Evolutionary conservation across 2,797 vertebrate genomes (phyloP), one percentile per base, ranked within the genome.

Genomic region (Coreius guichenoti): DNA sequence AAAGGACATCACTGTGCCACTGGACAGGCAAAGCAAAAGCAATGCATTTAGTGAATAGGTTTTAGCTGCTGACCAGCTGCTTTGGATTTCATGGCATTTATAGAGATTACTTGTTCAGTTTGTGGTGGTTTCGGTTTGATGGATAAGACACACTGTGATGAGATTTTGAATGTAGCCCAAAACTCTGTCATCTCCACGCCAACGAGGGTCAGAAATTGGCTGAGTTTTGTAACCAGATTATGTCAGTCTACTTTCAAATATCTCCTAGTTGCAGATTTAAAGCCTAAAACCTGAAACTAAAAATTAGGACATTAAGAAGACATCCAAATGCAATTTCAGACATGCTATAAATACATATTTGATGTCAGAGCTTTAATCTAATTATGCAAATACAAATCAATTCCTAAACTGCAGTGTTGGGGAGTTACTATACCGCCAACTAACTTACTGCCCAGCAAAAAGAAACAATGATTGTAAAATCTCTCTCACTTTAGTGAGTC

Each of bases 11-110:
- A 39, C 21, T 23, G 54, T 81, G 51, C 17, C 13, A 74, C 33
- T 26, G 33, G 29, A 36, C 14, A 36, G 29, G 26, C 14, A 49
- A 68, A 67, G 45, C 72, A 54, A 65, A 19, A 21, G 61, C 31
- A 31, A 45, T 3, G 63, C 31, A 29, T 29, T 68, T 31, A 23
- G 45, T 6, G 14, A 61, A 82, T 11, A 13, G 45, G 14, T 39
- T 82, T 47, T 65, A 65, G 61, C 31, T 77, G 12, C 16, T 68
- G 43, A 26, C 61, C 73, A 84, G 82, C 74, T 84, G 82, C 68
- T 84, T 77, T 77, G 63, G 63, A 31, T 77, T 83, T 83, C 82
- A 83, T 67, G 82, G 43, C 58, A 69, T 77, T 84, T 84, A 68
- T 17, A 43, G 33, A 84, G 82, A 77, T 84, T 67, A 67, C 45